These are phyloP conservation scores for Pocillopora damicornis DNA, from an alignment of 64 coral and sea anemone genomes.

Conservation along the genomic window DNA sequence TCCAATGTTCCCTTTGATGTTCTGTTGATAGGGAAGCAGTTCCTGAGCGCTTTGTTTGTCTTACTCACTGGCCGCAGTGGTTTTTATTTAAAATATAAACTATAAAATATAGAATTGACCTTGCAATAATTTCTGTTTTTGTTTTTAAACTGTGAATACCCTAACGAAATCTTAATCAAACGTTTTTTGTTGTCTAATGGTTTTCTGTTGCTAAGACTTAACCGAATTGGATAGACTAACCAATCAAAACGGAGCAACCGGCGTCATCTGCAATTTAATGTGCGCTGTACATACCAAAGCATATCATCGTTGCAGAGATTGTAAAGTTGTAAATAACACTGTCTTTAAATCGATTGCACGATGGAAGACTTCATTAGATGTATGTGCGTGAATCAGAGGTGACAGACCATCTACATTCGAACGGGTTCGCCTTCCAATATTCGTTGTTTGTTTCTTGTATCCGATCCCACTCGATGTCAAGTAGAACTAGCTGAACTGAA, in stretches of 20 bases:
- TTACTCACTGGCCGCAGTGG: too few species aligned
- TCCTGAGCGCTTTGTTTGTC: too few species aligned
- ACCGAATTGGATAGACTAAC: neutral
- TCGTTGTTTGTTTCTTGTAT: constrained; percentile 12
- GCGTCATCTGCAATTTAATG: neutral
- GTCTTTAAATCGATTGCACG: neutral
- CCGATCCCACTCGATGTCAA: constrained; percentile 23
- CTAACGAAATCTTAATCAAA: too few species aligned
- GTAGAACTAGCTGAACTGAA: neutral
- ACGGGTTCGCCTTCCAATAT: neutral
- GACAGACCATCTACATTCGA: constrained; percentile 5
- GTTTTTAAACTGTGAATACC: too few species aligned
- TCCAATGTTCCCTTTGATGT: neutral
- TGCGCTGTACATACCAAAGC: constrained; percentile 1
- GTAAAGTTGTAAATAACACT: neutral
- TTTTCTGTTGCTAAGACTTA: neutral
- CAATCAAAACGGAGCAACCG: neutral
- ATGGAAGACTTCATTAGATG: neutral
- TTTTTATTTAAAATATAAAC: too few species aligned
- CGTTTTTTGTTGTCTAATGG: neutral
- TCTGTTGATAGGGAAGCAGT: too few species aligned
- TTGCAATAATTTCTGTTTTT: too few species aligned
- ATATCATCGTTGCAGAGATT: constrained; percentile 10
- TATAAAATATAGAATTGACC: too few species aligned
- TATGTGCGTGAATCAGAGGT: constrained; percentile 1